Conservation (phyloP, 2,113 vertebrate species). For the Acinonyx jubatus region DNA sequence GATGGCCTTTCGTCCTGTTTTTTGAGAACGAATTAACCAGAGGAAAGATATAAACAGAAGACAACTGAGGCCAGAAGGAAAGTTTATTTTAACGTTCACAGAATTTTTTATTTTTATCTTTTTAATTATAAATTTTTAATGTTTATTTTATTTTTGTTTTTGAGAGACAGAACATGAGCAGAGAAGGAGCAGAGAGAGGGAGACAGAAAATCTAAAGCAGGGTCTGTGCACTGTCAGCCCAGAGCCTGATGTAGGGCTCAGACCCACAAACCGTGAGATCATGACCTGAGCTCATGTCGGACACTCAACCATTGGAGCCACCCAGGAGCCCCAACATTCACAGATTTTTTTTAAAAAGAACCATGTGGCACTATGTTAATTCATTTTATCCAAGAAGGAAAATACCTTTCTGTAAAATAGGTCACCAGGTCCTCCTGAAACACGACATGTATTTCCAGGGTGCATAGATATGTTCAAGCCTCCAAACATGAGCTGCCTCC, state of each 20-base stretch:
- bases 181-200: not conserved
- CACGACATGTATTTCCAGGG: too few species aligned
- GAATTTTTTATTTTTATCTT: not conserved
- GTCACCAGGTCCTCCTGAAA: not conserved
- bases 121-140: not conserved
- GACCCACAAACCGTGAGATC: not conserved
- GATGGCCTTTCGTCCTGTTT: not conserved
- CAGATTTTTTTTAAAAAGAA: not conserved
- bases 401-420: not conserved
- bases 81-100: not conserved
- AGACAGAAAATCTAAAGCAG: not conserved
- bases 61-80: not conserved
- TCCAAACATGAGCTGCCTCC: not conserved
- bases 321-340: not conserved
- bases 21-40: not conserved
- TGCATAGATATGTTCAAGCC: accelerated
- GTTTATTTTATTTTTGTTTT: not conserved
- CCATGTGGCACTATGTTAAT: not conserved
- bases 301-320: not conserved
- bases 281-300: not conserved
- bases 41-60: not conserved
- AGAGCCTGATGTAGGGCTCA: not conserved
- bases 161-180: not conserved
- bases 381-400: not conserved
- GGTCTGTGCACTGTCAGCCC: not conserved